Evolutionary conservation across 2,797 vertebrate species (phyloP).

Genomic region (Amazona ochrocephala): DNA sequence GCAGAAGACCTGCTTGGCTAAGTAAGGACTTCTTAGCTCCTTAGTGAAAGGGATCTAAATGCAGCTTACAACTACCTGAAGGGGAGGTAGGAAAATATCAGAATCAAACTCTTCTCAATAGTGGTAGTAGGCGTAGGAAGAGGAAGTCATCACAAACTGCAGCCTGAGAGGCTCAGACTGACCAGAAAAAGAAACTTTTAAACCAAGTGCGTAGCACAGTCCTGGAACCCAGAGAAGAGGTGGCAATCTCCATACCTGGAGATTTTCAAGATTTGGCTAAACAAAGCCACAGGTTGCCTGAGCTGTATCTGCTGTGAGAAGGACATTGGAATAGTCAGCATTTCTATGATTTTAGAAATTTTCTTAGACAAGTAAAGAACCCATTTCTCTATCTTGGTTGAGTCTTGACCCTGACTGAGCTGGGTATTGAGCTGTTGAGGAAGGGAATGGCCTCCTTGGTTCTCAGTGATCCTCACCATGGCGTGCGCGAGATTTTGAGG

Average conservation of each 20-base stretch:
- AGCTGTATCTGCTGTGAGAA: not conserved
- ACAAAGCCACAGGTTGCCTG: not conserved
- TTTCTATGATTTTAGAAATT: not conserved
- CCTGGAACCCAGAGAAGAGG: not conserved
- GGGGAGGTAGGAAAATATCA: not conserved
- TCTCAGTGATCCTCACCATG: not conserved
- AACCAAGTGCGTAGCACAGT: not conserved
- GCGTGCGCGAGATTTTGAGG: accelerated
- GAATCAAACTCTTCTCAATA: not conserved
- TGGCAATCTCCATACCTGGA: not conserved
- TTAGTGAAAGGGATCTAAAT: not conserved
- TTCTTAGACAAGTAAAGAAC: not conserved
- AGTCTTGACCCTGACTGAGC: not conserved
- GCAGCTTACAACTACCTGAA: not conserved
- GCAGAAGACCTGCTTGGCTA: not conserved
- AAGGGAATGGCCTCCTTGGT: not conserved
- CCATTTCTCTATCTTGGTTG: not conserved
- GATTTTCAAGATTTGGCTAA: not conserved
- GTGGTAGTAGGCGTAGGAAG: accelerated
- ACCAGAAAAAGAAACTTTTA: not conserved
- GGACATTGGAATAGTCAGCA: not conserved
- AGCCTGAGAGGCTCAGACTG: not conserved
- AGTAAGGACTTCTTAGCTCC: not conserved
- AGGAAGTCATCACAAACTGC: not conserved
- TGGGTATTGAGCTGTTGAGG: not conserved